Conservation (phyloP, 2,113 vertebrate species). For the Spea bombifrons region DNA sequence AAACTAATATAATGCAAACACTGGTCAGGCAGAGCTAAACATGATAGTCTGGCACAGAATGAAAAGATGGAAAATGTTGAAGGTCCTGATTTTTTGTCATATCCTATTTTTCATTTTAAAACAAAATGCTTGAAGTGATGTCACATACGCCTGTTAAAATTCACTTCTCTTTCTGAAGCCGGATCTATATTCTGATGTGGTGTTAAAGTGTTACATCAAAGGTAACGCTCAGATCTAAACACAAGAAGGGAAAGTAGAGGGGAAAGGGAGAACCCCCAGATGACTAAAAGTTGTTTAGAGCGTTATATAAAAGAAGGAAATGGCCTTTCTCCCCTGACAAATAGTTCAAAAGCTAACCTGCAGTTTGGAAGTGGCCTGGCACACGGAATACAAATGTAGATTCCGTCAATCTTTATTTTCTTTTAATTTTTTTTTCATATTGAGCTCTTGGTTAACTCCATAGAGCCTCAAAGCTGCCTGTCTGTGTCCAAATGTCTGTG, state of each 20-base stretch:
- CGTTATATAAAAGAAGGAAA: conserved; percentile 73
- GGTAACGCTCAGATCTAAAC: conserved; percentile 57
- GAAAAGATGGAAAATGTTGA: background rate
- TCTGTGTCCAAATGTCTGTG: too few relatives aligned
- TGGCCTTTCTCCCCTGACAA: conserved; percentile 75
- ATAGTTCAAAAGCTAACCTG: conserved; percentile 75
- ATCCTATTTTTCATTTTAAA: background rate
- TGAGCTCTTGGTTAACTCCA: conserved; percentile 22
- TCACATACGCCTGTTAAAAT: conserved; percentile 60
- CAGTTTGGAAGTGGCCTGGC: conserved; percentile 74
- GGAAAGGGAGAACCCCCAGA: conserved; percentile 59
- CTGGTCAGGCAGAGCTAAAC: background rate
- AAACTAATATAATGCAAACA: background rate
- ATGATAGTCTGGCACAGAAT: background rate
- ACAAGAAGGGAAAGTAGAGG: conserved; percentile 52
- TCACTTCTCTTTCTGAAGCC: conserved; percentile 66
- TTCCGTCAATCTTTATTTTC: conserved; percentile 72
- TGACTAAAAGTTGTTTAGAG: conserved; percentile 72
- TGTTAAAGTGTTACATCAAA: conserved; percentile 67
- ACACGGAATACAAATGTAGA: conserved; percentile 78
- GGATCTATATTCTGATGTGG: conserved; percentile 64
- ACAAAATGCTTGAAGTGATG: conserved; percentile 64
- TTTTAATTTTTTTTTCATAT: conserved; percentile 56
- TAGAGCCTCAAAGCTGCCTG: background rate
- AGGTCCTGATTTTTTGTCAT: conserved; percentile 5